A percentile compares a stretch with the other conserved stretches of the same genome.
These are phyloP conservation scores for Andrena bucephala DNA, from an alignment of 2,888 invertebrate genomes.

Conservation along the genomic window DNA sequence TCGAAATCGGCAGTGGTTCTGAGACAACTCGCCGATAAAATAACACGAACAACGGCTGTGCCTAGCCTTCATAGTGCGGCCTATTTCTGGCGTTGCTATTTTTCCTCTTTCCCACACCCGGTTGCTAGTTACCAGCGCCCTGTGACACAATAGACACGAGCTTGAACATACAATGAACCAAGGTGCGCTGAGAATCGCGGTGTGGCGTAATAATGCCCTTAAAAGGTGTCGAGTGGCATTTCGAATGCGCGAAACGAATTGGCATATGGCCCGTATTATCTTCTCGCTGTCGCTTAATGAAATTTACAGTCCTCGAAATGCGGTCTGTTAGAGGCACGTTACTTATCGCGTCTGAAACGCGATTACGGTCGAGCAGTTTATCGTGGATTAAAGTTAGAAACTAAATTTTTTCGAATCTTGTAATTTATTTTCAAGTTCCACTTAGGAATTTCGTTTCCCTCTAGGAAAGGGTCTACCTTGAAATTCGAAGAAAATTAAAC, in stretches of 20 bases:
- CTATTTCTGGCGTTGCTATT: slow-evolving; percentile 44
- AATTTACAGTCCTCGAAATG: slow-evolving; percentile 26
- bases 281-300: slow-evolving; percentile 25
- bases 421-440: too few relatives aligned
- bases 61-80: slow-evolving; percentile 30
- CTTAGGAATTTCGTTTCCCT: too few relatives aligned
- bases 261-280: slow-evolving; percentile 20
- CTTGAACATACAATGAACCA: slow-evolving; percentile 18
- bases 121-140: slow-evolving; percentile 30
- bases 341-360: background rate
- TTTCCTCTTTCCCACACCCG: slow-evolving; percentile 55
- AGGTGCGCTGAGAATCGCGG: slow-evolving; percentile 6
- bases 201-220: slow-evolving; percentile 49
- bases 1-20: slow-evolving; percentile 59
- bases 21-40: slow-evolving; percentile 64
- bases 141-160: slow-evolving; percentile 42
- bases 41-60: slow-evolving; percentile 63
- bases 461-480: too few relatives aligned
- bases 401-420: too few relatives aligned
- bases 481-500: too few relatives aligned
- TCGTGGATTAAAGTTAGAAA: too few relatives aligned
- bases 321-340: background rate
- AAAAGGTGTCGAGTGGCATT: slow-evolving; percentile 49
- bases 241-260: slow-evolving; percentile 47
- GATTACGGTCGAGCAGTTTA: background rate